Base-by-base conservation (phyloP, 2,113 vertebrate species). In the Melanostigma gelatinosum region DNA sequence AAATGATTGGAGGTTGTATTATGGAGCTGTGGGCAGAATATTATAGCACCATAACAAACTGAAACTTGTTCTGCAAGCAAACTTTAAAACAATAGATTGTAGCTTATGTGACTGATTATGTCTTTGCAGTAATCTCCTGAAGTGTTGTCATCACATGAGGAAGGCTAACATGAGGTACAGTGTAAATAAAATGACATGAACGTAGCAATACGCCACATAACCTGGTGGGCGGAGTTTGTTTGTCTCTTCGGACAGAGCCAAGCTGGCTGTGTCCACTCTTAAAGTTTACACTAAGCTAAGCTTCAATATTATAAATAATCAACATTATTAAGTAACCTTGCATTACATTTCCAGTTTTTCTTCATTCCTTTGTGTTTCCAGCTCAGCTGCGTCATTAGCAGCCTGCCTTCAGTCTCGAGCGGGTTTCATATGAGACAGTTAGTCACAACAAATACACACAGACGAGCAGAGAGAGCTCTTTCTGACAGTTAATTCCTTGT, bases 1-100 rank as follows among this genome's bases (percentile, higher is more conserved):
- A 72, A 86, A 85, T 79, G 72, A 48, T 50, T 64, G 10, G 22
- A 9, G 29, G 34, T 84, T 75, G 67, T 82, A 84, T 78, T 75
- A 65, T 34, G 36, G 46, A 73, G 63, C 60, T 80, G 8, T 34
- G 36, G 34, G 42, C 24, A n/a, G 20, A 79, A 69, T 48, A 67
- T 73, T 62, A 64, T 6, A 65, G 55, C 81, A 62, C 22, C 0
- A 5, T 20, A 54, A 72, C 67, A 57, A 75, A 64, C 46, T 38
- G 48, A 65, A 12, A 36, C 58, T 18, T 29, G 72, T 64, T 72
- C 46, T 66, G 38, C 36, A 46, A 18, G 55, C 38, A 68, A 13
- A 62, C 29, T 16, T 63, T 22, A 32, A 54, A 54, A 54, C 52
- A n/a, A 54, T n/a, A n/a, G 4, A 16, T 54, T 54, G 22, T 20